A percentile compares a stretch with the other conserved stretches of the same genome.
Conservation (phyloP, 2,888 invertebrate species). For the Lasioglossum morio region DNA sequence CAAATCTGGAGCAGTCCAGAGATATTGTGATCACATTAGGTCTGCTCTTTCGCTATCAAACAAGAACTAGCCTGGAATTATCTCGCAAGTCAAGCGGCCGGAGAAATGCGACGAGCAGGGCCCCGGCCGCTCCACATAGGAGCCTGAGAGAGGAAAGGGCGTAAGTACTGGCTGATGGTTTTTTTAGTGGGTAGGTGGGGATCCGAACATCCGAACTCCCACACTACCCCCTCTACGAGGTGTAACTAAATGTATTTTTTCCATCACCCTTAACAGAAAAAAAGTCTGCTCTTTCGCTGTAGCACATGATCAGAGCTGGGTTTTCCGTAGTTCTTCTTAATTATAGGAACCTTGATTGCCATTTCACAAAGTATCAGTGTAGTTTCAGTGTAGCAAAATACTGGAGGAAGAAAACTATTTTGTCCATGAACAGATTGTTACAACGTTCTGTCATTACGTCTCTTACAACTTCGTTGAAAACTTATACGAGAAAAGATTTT, state of each 20-base stretch:
- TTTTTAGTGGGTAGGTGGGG: too few relatives aligned
- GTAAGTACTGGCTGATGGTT: too few relatives aligned
- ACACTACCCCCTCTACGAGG: too few relatives aligned
- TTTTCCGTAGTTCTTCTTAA: neutral
- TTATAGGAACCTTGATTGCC: conserved; percentile 5
- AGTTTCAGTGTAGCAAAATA: neutral
- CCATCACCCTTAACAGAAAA: too few relatives aligned
- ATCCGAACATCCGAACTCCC: too few relatives aligned
- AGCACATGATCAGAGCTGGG: neutral
- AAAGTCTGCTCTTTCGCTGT: neutral
- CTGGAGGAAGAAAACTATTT: neutral
- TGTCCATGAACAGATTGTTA: neutral
- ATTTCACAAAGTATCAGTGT: neutral
- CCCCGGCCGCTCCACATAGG: too few relatives aligned
- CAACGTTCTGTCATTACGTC: neutral
- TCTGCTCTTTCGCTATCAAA: neutral
- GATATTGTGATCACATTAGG: neutral
- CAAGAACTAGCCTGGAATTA: too few relatives aligned
- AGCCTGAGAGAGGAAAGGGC: too few relatives aligned
- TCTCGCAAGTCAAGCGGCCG: too few relatives aligned
- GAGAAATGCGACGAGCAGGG: too few relatives aligned
- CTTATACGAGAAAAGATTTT: neutral
- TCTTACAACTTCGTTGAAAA: neutral
- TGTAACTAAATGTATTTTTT: too few relatives aligned
- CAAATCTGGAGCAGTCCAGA: neutral